phyloP scores from a whole-genome alignment of 2,113 vertebrate genomes.

The Brachionichthys hirsutus region DNA sequence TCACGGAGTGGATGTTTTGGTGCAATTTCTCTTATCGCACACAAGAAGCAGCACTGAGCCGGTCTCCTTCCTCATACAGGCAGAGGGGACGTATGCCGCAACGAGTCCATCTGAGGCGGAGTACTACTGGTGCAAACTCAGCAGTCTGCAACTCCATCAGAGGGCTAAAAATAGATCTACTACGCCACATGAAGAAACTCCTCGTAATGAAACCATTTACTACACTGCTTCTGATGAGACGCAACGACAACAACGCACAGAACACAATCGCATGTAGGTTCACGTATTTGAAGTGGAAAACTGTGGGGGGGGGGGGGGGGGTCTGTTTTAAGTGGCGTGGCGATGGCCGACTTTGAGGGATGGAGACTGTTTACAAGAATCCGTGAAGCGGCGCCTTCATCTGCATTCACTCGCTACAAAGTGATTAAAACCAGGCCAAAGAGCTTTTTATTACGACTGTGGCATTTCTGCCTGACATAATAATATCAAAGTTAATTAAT shows the following conservation, averaged over 20 bases:
- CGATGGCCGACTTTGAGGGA: conserved; percentile 1
- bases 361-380: conserved; percentile 39
- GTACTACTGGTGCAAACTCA: conserved; percentile 63
- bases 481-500: conserved; percentile 63
- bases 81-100: conserved; percentile 41
- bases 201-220: conserved; percentile 52
- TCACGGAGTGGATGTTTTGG: conserved; percentile 39
- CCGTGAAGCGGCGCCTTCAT: conserved; percentile 17
- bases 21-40: conserved; percentile 28
- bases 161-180: conserved; percentile 63
- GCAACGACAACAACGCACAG: conserved; percentile 24
- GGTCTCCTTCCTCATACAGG: conserved; percentile 31
- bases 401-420: conserved; percentile 43
- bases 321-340: not conserved
- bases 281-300: conserved; percentile 3
- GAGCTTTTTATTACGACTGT: conserved; percentile 53
- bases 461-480: conserved; percentile 56
- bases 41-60: conserved; percentile 59
- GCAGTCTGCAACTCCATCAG: conserved; percentile 64
- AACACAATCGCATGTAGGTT: not conserved
- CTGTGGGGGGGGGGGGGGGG: not conserved
- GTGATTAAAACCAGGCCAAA: conserved; percentile 53
- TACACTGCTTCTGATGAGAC: conserved; percentile 37
- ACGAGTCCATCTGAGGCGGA: conserved; percentile 48
- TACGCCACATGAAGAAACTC: conserved; percentile 58